Base-by-base conservation (phyloP, 2,113 vertebrate species). In the Cricetomys ansorgei region DNA sequence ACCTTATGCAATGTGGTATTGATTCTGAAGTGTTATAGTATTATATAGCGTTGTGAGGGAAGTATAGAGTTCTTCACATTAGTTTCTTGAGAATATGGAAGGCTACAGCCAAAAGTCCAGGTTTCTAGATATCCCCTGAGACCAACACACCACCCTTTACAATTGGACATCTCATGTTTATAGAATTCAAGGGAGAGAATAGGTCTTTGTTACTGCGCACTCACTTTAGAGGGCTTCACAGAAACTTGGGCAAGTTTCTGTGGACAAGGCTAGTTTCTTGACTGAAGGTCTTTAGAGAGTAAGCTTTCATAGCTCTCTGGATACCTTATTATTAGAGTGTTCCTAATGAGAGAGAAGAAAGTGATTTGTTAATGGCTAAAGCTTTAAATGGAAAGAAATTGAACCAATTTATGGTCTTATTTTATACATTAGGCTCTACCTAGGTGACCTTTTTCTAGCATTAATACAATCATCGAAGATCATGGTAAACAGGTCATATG, bases 351-450 rank as follows among this genome's bases (percentile, higher is more conserved):
- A 91, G 53, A 48, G n/a, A 80, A 85, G 45, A 92, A 88, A 73
- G 27, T 67, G 7, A 65, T 13, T 8, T 65, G 34, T 37, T 77
- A 29, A 27, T 75, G 34, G 55, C 50, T 57, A 76, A 37, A 73
- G 70, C 34, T 92, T 50, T 80, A 62, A 64, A n/a, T 93, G 72
- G 67, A 91, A 0, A 91, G 65, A 69, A 90, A 75, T 64, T 50
- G n/a, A 90, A 45, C 90, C 90, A 79, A 70, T 37, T 80, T 88
- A 94, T 57, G 25, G 3, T 85, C 43, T 85, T 81, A 29, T 88
- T 85, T 95, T 93, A 40, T 81, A 34, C n/a, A 27, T 88, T 6
- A 72, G 7, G 16, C 8, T 92, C 50, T 67, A 37, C 13, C 83
- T 88, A 76, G 16, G 77, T 17, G 37, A 8, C 43, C 94, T 3